Evolutionary conservation across 2,888 invertebrate species (phyloP).

Genomic region (Sipha maydis): DNA sequence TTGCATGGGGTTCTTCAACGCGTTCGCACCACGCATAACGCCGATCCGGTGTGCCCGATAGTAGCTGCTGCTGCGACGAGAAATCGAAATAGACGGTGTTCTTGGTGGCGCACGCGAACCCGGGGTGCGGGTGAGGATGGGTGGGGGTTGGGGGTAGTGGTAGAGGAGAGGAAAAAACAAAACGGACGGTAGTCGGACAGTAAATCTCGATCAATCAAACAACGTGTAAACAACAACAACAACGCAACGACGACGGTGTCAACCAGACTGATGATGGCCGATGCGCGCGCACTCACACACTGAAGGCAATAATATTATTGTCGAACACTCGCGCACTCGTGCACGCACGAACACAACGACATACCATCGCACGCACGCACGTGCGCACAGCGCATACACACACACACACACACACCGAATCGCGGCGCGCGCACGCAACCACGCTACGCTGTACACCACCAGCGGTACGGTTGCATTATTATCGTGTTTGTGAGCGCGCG

Average conservation of each 20-base stretch:
- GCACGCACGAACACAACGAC: neutral
- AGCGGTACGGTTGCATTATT: no score
- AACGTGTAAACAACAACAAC: conserved; percentile 16
- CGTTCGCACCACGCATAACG: no score
- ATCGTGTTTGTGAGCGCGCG: neutral
- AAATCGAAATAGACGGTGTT: neutral
- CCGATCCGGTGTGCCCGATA: no score
- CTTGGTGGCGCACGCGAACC: no score
- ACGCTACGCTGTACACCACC: no score
- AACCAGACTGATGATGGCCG: neutral
- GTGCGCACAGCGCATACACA: neutral
- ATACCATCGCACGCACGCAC: no score
- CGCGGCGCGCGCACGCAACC: no score
- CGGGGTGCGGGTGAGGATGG: neutral
- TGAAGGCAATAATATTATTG: conserved; percentile 49
- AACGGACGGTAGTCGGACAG: neutral
- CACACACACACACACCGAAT: neutral
- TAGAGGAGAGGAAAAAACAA: neutral
- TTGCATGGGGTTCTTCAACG: no score
- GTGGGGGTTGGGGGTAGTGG: neutral
- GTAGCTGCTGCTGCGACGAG: neutral
- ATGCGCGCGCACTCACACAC: conserved; percentile 58
- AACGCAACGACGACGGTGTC: neutral
- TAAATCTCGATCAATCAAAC: neutral
- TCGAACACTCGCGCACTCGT: neutral